Conservation (phyloP, 2,888 invertebrate genomes). For the Trilocha varians region DNA sequence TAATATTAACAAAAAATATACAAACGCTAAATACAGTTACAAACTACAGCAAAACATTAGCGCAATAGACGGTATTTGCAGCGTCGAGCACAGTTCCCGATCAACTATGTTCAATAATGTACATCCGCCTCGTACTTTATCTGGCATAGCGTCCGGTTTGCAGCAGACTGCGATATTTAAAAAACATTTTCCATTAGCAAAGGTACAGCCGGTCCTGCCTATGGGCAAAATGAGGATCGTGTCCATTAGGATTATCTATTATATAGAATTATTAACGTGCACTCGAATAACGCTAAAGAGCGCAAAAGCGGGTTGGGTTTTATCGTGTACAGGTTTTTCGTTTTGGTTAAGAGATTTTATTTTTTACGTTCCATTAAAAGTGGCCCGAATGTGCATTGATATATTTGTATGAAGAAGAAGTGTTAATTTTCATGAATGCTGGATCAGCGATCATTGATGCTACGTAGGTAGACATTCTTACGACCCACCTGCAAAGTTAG, state of each 20-base stretch:
- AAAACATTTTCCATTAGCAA: constrained; percentile 37
- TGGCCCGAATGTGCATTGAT: too few species aligned
- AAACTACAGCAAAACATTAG: too few species aligned
- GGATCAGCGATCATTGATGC: too few species aligned
- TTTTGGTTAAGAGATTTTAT: too few species aligned
- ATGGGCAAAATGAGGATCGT: constrained; percentile 15
- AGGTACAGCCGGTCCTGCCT: constrained; percentile 18
- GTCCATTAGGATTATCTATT: constrained; percentile 31
- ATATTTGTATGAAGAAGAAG: too few species aligned
- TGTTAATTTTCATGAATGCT: too few species aligned
- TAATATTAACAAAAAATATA: too few species aligned
- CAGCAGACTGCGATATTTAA: constrained; percentile 22
- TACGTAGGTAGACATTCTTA: too few species aligned
- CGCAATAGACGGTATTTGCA: constrained; percentile 6
- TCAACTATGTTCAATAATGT: constrained; percentile 43
- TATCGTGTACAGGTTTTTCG: too few species aligned
- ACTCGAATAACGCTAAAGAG: constrained; percentile 5
- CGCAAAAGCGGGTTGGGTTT: not conserved
- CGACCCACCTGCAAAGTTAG: too few species aligned
- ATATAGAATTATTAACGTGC: constrained; percentile 10
- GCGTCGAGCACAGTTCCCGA: constrained; percentile 16
- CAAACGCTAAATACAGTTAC: too few species aligned
- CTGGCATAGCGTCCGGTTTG: constrained; percentile 18
- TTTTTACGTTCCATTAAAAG: too few species aligned
- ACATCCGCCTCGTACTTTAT: constrained; percentile 29